Base-by-base conservation (phyloP, 2,888 invertebrate species). In the Xestia c-nigrum region DNA sequence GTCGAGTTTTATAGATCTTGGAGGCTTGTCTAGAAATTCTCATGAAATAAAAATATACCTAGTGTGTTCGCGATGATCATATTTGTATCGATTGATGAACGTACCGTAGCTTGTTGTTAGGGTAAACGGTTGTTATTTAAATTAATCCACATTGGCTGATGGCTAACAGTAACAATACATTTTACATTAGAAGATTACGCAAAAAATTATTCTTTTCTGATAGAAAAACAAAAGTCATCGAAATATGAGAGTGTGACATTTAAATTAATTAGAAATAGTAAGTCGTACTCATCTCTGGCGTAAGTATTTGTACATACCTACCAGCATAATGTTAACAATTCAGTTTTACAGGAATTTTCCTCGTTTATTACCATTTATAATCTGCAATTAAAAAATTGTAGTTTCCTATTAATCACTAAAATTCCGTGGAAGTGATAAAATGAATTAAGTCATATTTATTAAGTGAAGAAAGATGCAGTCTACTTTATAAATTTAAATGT, bases 391-490 rank as follows among this genome's bases (percentile, higher is more conserved):
- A 47, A 24, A 52, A 69, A 64, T 50, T 71, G 9, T 59, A 31
- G 31, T 64, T 55, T 70, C 21, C 21, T 55, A 68, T 10, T 19
- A n/a, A n/a, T n/a, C 43, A 24, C 40, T 38, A n/a, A 63, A 69
- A 77, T 47, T 47, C 24, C 24, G 7, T 21, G 7, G 7, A 76
- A 69, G 19, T 16, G 5, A 21, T 47, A 2, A 16, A 67, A 63
- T 61, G 16, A 50, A 76, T 75, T 3, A 77, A 77, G 12, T 47
- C 21, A 24, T 52, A 55, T 43, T 70, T 64, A 38, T n/a, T 2
- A 16, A 38, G 16, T 3, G 5, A 46, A 14, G 0, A 72, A 59
- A 66, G 2, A 50, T 57, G 24, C n/a, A 50, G 24, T 38, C 3
- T 71, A 16, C 5, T 68, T 55, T 19, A 55, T n/a, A 40, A 67